A percentile compares a stretch with the other conserved stretches of the same genome.
Evolutionary conservation across 2,797 vertebrate species (phyloP).

Genomic region (Mus spretus): DNA sequence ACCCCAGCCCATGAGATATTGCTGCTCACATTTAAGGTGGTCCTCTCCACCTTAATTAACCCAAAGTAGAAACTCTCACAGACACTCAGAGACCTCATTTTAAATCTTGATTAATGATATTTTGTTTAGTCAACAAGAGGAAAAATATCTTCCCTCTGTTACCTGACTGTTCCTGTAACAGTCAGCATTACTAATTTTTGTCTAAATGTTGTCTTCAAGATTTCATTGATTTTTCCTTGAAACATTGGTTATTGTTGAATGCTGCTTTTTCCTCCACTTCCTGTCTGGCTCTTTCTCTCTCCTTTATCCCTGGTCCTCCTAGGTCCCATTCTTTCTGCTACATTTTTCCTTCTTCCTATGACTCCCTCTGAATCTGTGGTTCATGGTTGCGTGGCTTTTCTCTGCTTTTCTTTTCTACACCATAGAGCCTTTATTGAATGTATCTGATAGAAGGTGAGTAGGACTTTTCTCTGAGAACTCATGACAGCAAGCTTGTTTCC

Average conservation of each 20-base stretch:
- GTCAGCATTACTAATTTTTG: neutral
- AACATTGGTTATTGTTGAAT: neutral
- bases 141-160: neutral
- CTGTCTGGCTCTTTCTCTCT: neutral
- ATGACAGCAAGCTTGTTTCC: neutral
- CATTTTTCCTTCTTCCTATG: neutral
- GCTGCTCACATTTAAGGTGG: neutral
- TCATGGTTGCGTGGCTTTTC: neutral
- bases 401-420: neutral
- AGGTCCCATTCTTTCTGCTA: neutral
- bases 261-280: neutral
- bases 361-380: neutral
- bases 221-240: neutral
- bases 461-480: neutral
- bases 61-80: neutral
- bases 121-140: neutral
- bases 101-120: neutral
- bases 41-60: neutral
- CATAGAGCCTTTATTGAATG: neutral
- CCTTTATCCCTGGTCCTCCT: neutral
- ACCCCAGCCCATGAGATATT: neutral
- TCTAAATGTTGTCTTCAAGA: neutral
- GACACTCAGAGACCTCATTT: neutral
- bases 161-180: neutral
- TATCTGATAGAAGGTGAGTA: neutral